Percentiles rank a stretch among this genome's conserved stretches.
Conservation (phyloP, 2,113 vertebrate genomes). For the Alethe castanea region DNA sequence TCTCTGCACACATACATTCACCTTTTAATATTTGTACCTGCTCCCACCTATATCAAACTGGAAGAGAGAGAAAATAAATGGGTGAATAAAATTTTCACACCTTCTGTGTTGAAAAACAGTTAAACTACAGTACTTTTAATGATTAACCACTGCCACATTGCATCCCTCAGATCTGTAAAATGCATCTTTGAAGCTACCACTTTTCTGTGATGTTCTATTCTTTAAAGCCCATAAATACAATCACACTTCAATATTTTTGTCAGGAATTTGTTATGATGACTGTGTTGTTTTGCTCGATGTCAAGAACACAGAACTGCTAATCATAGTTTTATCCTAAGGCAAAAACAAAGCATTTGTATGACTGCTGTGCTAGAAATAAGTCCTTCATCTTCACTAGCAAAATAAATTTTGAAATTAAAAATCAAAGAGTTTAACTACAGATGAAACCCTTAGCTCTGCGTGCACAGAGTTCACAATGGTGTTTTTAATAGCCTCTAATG, state of each 20-base stretch:
- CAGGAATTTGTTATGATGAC: conserved; percentile 31
- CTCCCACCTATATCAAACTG: neutral
- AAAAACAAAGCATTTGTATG: conserved; percentile 10
- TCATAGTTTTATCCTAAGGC: conserved; percentile 2
- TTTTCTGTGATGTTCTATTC: conserved; percentile 1
- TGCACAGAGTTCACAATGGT: neutral
- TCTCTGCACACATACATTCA: neutral
- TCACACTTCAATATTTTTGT: conserved; percentile 30
- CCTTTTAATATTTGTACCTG: neutral
- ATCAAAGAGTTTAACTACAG: conserved; percentile 53
- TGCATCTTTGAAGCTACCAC: neutral
- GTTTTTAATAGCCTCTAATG: conserved; percentile 40
- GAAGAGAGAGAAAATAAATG: neutral
- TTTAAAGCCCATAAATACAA: conserved; percentile 5
- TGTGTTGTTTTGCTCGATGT: neutral
- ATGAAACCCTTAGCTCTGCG: neutral
- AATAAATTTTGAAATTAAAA: conserved; percentile 57
- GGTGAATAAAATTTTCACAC: neutral
- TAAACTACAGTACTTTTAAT: neutral
- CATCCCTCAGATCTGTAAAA: neutral
- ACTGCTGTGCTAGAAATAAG: neutral
- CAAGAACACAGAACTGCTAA: conserved; percentile 32
- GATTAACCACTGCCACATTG: neutral
- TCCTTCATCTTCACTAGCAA: conserved; percentile 47
- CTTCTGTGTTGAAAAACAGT: neutral